A percentile compares a stretch with the other conserved stretches of the same genome.
Evolutionary conservation across 2,113 vertebrate species (phyloP).

Genomic region (Pedionomus torquatus): DNA sequence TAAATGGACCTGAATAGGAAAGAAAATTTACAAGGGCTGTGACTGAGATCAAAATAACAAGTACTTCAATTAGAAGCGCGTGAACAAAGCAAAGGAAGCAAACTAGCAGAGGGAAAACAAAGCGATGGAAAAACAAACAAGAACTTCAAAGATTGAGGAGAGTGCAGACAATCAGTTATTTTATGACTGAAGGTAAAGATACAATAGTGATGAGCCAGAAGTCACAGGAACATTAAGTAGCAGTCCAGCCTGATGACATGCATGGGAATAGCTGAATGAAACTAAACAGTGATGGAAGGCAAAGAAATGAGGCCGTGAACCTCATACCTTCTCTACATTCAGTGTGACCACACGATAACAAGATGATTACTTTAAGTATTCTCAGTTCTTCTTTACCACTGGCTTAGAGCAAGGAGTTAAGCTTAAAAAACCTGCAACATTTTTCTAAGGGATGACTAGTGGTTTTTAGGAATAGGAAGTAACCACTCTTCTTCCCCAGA

Average conservation of each 20-base stretch:
- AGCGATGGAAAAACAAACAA: background rate
- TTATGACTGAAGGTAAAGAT: background rate
- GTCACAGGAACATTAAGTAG: background rate
- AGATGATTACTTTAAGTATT: background rate
- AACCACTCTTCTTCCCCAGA: background rate
- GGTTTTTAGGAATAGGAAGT: background rate
- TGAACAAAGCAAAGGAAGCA: conserved; percentile 23
- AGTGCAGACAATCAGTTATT: background rate
- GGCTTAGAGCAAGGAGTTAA: background rate
- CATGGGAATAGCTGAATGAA: background rate
- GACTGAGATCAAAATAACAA: background rate
- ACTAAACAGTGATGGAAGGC: background rate
- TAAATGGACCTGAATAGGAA: background rate
- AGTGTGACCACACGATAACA: background rate
- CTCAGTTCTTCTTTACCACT: background rate
- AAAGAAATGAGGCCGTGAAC: background rate
- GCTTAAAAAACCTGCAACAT: background rate
- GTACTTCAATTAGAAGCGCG: background rate
- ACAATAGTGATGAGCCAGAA: background rate
- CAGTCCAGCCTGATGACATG: background rate
- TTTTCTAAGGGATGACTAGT: background rate
- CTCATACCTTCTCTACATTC: background rate
- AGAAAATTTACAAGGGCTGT: conserved; percentile 8
- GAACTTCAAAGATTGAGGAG: background rate
- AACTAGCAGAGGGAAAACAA: background rate